Evolutionary conservation across 2,888 invertebrate genomes (phyloP), one percentile per base, ranked within the genome.

Genomic region (Molanna angustata): DNA sequence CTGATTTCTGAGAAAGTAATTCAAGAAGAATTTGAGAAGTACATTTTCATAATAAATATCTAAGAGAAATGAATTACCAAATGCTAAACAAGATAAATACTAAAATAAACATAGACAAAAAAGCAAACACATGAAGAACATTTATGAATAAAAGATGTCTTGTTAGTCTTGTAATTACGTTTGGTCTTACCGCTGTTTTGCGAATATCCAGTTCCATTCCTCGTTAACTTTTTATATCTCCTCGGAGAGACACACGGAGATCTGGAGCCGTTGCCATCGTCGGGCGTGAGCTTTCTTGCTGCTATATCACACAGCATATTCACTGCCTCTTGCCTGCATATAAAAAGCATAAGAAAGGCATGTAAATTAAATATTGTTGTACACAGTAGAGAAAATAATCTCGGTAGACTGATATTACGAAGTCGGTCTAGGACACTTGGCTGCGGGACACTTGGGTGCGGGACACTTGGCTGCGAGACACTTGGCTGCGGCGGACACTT

Each of bases 241-340:
- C 82, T 70, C 1, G 85, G 84, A 0, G 85, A 85, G 52, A 81
- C 76, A 61, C 80, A 80, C 2, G 85, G 83, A 0, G 82, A 82
- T 16, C 76, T 71, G 7, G 80, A 73, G 1, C 71, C 78, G 64
- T 74, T 64, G 54, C 78, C 22, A 57, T 73, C 71, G 62, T 82
- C 82, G 2, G 86, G 85, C 6, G 85, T 82, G 59, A 87, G 76
- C 61, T 89, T 85, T 35, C 88, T 79, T 31, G 86, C 85, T 2
- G 90, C 88, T 62, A 90, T 74, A 69, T 90, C 90, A 66, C 86
- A 88, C 44, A 91, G 73, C 86, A 90, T 88, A 62, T 90, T 89
- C 53, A 89, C 83, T 50, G 91, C 91, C 77, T 91, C 90, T 73
- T 89, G 84, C 67, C 88, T 86, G 66, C 13, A 67, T 66, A 53